Evolutionary conservation across 2,888 invertebrate species (phyloP).

Genomic region (Macropis europaea): DNA sequence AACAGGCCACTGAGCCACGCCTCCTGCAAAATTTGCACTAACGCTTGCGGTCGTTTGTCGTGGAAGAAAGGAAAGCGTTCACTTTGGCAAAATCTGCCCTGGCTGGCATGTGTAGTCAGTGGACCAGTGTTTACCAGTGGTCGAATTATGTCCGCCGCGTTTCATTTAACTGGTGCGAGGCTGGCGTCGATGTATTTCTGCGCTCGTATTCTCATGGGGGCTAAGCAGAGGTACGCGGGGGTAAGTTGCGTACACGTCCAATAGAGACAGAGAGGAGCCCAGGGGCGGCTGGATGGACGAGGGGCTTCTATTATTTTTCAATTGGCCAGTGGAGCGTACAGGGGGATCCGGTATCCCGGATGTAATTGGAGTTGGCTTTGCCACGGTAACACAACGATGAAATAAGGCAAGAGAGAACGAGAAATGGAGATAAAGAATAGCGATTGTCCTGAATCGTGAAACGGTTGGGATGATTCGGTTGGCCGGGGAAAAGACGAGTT

Average conservation of each 20-base stretch:
- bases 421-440: conserved; percentile 51
- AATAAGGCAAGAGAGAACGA: conserved; percentile 61
- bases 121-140: too few relatives aligned
- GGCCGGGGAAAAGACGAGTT: not conserved
- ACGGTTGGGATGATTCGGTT: not conserved
- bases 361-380: conserved; percentile 77
- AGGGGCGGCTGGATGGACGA: conserved; percentile 7
- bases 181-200: conserved; percentile 31
- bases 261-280: not conserved
- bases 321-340: conserved; percentile 74
- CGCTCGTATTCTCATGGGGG: conserved; percentile 41
- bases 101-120: too few relatives aligned
- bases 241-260: not conserved
- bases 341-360: conserved; percentile 71
- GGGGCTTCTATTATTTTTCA: conserved; percentile 78
- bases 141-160: not conserved
- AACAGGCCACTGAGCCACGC: too few relatives aligned
- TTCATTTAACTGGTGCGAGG: conserved; percentile 9
- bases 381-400: conserved; percentile 60
- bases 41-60: too few relatives aligned
- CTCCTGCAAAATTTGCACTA: too few relatives aligned
- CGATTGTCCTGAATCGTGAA: conserved; percentile 14
- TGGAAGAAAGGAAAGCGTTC: too few relatives aligned
- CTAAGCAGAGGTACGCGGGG: not conserved
- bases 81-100: too few relatives aligned